phyloP scores from a whole-genome alignment of 2,113 vertebrate genomes.

The Varanus salvator region DNA sequence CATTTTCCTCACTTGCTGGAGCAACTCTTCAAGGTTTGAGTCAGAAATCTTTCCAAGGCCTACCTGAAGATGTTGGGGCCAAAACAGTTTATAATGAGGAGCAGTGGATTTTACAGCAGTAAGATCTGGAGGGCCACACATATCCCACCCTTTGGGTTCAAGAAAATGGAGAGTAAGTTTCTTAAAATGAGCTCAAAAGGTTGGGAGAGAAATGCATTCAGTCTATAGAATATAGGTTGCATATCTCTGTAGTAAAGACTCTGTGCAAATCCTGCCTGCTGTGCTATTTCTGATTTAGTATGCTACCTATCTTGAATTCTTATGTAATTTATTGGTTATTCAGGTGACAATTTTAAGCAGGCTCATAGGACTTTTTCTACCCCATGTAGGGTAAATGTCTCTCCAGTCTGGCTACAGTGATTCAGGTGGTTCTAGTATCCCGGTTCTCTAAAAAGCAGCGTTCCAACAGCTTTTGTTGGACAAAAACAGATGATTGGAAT shows the following conservation, averaged over 20 bases:
- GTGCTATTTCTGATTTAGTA: not conserved
- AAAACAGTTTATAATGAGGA: no score
- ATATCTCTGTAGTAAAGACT: not conserved
- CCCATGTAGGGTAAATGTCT: accelerated
- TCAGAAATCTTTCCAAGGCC: no score
- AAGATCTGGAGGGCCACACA: no score
- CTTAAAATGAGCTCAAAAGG: not conserved
- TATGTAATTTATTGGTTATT: not conserved
- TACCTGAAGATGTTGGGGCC: no score
- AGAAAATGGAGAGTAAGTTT: not conserved
- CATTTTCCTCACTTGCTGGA: no score
- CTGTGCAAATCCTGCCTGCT: not conserved
- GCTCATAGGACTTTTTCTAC: not conserved
- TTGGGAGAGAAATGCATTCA: not conserved
- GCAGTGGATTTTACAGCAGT: no score
- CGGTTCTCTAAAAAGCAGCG: not conserved
- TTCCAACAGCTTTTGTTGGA: not conserved
- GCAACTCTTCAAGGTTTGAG: no score
- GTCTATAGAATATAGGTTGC: not conserved
- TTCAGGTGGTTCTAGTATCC: not conserved
- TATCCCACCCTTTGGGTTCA: no score
- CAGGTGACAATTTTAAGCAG: not conserved
- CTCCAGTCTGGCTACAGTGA: not conserved
- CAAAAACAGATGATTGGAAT: not conserved
- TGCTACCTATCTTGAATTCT: not conserved